These are phyloP conservation scores for Dysidea cf. avara DNA, from an alignment of 37 sponge, comb jelly and placozoan species.

Conservation along the genomic window DNA sequence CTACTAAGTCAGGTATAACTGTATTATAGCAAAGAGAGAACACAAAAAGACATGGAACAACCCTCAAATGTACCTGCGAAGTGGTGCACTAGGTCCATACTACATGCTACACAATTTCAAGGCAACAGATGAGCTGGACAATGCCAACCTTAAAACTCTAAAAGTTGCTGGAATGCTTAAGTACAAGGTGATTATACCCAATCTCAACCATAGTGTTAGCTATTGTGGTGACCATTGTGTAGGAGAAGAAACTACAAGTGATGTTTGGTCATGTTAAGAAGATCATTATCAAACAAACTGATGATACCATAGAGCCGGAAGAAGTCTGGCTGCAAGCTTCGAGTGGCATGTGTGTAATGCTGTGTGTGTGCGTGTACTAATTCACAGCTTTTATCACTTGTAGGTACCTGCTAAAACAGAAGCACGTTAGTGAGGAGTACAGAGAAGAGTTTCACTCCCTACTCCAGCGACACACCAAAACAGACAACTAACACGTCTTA, in stretches of 20 bases:
- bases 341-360: slow-evolving; percentile 65
- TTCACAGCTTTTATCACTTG: not conserved
- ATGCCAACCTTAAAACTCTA: slow-evolving; percentile 14
- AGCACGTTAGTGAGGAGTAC: not conserved
- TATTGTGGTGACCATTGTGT: not conserved
- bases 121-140: slow-evolving; percentile 45
- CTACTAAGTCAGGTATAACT: not conserved
- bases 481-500: too few relatives aligned
- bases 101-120: slow-evolving; percentile 59
- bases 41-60: slow-evolving; percentile 66
- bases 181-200: slow-evolving; percentile 43
- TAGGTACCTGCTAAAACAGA: slow-evolving; percentile 7
- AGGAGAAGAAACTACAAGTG: slow-evolving; percentile 63
- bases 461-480: not conserved
- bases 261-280: slow-evolving; percentile 74
- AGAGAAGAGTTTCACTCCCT: not conserved
- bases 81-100: slow-evolving; percentile 42
- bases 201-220: not conserved
- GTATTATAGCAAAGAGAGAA: slow-evolving; percentile 13
- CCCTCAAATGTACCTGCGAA: slow-evolving; percentile 45
- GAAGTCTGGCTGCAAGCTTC: slow-evolving; percentile 67
- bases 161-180: slow-evolving; percentile 61
- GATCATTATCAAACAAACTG: slow-evolving; percentile 8
- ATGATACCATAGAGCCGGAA: not conserved
- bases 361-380: not conserved